Percentiles rank a stretch among this genome's conserved stretches.
phyloP scores from a whole-genome alignment of 2,113 vertebrate species.

The Chlamydotis undulata region DNA sequence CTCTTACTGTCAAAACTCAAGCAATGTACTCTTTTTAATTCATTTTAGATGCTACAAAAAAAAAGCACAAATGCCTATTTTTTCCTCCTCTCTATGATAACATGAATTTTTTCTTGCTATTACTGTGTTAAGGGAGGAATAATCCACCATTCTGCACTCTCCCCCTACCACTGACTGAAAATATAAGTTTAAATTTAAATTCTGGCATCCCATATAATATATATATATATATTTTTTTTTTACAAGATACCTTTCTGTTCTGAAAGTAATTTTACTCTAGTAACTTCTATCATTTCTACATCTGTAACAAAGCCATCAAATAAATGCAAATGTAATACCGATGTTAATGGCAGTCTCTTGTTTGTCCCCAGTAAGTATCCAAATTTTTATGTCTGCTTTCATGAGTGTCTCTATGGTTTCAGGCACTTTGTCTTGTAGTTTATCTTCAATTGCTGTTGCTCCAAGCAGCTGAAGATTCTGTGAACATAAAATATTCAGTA shows the following conservation, averaged over 20 bases:
- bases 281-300: not conserved
- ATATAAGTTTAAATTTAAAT: not conserved
- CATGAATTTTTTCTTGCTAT: not conserved
- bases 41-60: not conserved
- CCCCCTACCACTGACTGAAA: not conserved
- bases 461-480: constrained; percentile 96
- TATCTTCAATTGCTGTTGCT: constrained; percentile 97
- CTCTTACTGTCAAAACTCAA: not conserved
- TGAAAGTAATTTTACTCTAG: not conserved
- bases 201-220: not conserved
- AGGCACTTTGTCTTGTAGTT: constrained; percentile 95
- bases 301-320: not conserved
- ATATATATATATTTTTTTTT: not conserved
- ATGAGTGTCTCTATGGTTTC: constrained; percentile 97
- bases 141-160: not conserved
- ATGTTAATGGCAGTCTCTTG: constrained; percentile 99
- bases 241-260: not conserved
- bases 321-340: constrained; percentile 72
- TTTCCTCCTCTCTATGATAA: not conserved
- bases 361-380: constrained; percentile 98
- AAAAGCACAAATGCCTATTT: not conserved
- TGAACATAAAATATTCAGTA: not conserved
- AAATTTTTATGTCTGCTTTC: constrained; percentile 98
- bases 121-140: not conserved
- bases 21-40: not conserved